Evolutionary conservation across 2,888 invertebrate species (phyloP).

Genomic region (Spisula solida): DNA sequence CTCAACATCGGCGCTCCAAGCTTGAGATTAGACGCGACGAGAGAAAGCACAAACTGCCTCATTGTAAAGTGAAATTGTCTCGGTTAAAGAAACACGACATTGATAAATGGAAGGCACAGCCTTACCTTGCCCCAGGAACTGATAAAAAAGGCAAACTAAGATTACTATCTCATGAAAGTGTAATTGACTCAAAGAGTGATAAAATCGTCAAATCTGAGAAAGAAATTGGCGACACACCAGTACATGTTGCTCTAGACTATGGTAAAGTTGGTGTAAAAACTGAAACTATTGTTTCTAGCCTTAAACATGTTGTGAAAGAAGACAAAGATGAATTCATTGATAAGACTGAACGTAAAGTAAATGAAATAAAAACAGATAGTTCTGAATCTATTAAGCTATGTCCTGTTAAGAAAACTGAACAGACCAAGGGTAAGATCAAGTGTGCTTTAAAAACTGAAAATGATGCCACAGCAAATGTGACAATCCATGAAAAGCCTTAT

Average conservation of each 20-base stretch:
- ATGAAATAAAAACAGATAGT: too few relatives aligned
- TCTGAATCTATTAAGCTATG: too few relatives aligned
- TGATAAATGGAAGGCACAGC: background rate
- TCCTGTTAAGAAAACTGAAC: too few relatives aligned
- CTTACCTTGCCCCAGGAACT: background rate
- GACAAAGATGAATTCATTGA: too few relatives aligned
- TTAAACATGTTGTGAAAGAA: too few relatives aligned
- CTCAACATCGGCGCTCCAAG: slow-evolving; percentile 25
- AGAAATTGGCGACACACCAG: background rate
- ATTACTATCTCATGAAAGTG: background rate
- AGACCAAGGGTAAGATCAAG: too few relatives aligned
- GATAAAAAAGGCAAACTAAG: background rate
- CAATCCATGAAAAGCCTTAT: too few relatives aligned
- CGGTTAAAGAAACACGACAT: slow-evolving; percentile 9
- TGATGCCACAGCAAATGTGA: too few relatives aligned
- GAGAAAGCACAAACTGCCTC: slow-evolving; percentile 40
- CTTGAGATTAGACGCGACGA: slow-evolving; percentile 41
- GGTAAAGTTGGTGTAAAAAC: background rate
- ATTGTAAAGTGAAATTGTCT: slow-evolving; percentile 42
- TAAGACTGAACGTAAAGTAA: too few relatives aligned
- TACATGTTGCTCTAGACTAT: background rate
- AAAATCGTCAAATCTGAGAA: background rate
- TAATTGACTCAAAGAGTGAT: background rate
- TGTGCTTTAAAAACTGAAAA: too few relatives aligned
- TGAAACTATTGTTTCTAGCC: background rate